phyloP scores from a whole-genome alignment of 2,888 invertebrate species.

The Aleiodes leptofemur region DNA sequence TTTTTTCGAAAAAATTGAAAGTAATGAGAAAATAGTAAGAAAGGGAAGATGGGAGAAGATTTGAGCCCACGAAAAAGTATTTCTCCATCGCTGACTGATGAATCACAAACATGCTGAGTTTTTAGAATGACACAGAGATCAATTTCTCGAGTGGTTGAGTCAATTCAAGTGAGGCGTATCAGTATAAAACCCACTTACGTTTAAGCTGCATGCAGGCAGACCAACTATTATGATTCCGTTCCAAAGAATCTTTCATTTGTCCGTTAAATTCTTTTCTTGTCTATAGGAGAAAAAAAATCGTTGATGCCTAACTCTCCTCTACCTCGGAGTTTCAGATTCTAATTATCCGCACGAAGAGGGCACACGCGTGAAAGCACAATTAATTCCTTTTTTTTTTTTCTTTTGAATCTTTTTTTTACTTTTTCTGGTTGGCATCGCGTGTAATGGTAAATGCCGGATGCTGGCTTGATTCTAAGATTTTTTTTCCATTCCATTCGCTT shows the following conservation, averaged over 20 bases:
- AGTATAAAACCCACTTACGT: neutral
- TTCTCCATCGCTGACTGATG: slow-evolving; percentile 10
- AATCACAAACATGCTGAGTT: neutral
- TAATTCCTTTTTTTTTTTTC: slow-evolving; percentile 25
- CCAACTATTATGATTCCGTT: too few species aligned
- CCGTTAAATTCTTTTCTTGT: neutral
- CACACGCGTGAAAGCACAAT: slow-evolving; percentile 26
- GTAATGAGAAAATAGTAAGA: slow-evolving; percentile 1
- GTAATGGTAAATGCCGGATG: slow-evolving; percentile 45
- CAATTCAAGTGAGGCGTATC: slow-evolving; percentile 23
- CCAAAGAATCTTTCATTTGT: neutral
- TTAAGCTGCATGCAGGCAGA: too few species aligned
- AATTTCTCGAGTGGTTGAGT: slow-evolving; percentile 20
- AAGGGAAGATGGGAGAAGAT: slow-evolving; percentile 1
- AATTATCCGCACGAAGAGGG: slow-evolving; percentile 50
- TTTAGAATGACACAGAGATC: slow-evolving; percentile 12
- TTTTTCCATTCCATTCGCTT: slow-evolving; percentile 57
- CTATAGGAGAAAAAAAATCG: neutral
- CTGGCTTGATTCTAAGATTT: slow-evolving; percentile 45
- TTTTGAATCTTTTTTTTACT: slow-evolving; percentile 11
- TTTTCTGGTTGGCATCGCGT: slow-evolving; percentile 39
- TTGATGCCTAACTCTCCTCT: neutral
- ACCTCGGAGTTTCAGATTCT: slow-evolving; percentile 27
- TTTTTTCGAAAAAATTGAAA: neutral
- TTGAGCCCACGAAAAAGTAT: neutral